phyloP scores from a whole-genome alignment of 2,888 invertebrate genomes.

The Lasioglossum morio region DNA sequence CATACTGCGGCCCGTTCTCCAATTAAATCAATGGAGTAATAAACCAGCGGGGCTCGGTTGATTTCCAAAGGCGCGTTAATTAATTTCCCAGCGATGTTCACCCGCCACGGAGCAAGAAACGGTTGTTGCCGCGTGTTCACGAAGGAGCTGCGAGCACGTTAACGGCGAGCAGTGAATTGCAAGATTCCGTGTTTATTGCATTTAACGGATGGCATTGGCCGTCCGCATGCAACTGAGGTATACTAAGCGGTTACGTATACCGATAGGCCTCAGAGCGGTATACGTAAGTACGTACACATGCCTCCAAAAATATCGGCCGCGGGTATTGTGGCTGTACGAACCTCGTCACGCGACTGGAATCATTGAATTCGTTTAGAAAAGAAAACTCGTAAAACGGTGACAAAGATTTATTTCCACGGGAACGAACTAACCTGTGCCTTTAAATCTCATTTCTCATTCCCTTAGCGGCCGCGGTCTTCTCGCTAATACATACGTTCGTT shows the following conservation, averaged over 20 bases:
- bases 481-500: not conserved
- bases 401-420: constrained; percentile 3
- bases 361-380: not conserved
- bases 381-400: constrained; percentile 3
- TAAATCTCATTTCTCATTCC: not conserved
- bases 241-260: constrained; percentile 65
- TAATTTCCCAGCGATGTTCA: constrained; percentile 60
- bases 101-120: constrained; percentile 55
- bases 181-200: constrained; percentile 80
- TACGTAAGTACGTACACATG: constrained; percentile 64
- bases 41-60: constrained; percentile 30
- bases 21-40: constrained; percentile 51
- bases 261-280: constrained; percentile 50
- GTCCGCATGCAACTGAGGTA: constrained; percentile 76
- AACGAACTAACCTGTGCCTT: not conserved
- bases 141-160: constrained; percentile 58
- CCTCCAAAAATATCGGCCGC: constrained; percentile 60
- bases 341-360: constrained; percentile 48
- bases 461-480: not conserved
- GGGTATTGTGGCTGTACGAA: not conserved
- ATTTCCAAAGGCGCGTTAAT: constrained; percentile 51
- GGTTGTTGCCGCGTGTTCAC: constrained; percentile 63
- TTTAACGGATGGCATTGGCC: constrained; percentile 79
- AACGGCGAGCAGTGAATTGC: constrained; percentile 74
- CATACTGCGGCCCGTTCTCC: constrained; percentile 6